Evolutionary conservation across 2,113 vertebrate genomes (phyloP).

Genomic region (Urocitellus parryii): DNA sequence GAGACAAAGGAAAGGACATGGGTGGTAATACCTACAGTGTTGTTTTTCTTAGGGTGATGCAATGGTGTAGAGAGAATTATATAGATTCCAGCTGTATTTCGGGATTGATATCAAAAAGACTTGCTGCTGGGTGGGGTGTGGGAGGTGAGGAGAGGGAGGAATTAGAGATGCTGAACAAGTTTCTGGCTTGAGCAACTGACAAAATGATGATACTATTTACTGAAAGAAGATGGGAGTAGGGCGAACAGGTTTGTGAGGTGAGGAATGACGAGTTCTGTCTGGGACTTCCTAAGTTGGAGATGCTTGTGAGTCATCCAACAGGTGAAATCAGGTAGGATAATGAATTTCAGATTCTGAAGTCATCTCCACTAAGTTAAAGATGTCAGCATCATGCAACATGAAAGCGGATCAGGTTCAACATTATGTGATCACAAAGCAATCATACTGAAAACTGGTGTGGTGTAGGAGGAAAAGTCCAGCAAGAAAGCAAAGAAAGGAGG

Average conservation of each 20-base stretch:
- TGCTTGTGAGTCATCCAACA: neutral
- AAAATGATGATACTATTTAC: conserved; percentile 43
- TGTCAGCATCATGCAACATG: neutral
- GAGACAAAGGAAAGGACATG: neutral
- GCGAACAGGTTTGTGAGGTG: conserved; percentile 11
- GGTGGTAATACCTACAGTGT: neutral
- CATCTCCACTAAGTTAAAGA: neutral
- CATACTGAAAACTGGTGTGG: neutral
- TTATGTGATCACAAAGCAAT: neutral
- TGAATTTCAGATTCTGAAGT: neutral
- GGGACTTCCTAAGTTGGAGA: conserved; percentile 30
- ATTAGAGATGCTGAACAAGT: conserved; percentile 30
- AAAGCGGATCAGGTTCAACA: neutral
- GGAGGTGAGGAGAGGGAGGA: neutral
- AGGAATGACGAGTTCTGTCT: conserved; percentile 27
- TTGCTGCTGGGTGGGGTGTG: neutral
- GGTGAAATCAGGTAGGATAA: conserved; percentile 28
- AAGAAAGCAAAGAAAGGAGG: neutral
- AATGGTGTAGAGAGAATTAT: neutral
- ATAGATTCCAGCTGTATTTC: conserved; percentile 7
- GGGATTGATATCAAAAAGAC: neutral
- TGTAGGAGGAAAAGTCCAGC: neutral
- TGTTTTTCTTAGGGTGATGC: neutral
- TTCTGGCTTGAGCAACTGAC: conserved; percentile 56
- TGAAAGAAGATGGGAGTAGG: neutral